phyloP scores from a whole-genome alignment of 92 coral and sea anemone genomes.

The Actinostola sp. region DNA sequence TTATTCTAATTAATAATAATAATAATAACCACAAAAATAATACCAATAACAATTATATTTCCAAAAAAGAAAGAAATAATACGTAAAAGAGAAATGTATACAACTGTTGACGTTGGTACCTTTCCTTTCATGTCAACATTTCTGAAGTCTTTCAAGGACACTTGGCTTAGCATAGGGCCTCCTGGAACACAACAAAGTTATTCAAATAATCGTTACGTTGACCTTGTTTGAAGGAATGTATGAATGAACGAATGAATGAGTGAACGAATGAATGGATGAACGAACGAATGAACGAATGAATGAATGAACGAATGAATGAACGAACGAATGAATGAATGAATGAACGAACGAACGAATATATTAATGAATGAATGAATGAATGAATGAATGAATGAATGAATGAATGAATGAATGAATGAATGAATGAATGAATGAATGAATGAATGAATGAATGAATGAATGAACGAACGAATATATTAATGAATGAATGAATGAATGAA shows the following conservation, averaged over 20 bases:
- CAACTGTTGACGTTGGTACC: conserved; percentile 21
- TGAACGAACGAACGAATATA: background rate
- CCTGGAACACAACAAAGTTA: background rate
- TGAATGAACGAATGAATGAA: background rate
- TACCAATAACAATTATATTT: no score
- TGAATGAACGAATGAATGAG: background rate
- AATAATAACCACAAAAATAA: no score
- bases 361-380: background rate
- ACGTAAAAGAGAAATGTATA: background rate
- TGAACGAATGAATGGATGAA: background rate
- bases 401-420: background rate
- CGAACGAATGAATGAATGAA: conserved; percentile 1
- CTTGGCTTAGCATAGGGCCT: conserved; percentile 2
- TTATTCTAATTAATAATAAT: no score
- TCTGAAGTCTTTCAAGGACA: conserved; percentile 53
- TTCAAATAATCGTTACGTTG: no score
- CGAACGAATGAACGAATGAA: background rate
- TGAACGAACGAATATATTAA: background rate
- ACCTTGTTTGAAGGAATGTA: background rate
- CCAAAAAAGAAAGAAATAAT: no score
- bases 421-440: background rate
- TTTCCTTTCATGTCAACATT: conserved; percentile 61
- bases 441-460: background rate
- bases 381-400: background rate
- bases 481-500: background rate